Evolutionary conservation across 2,888 invertebrate genomes (phyloP).

Genomic region (Cataglyphis rosenhaueri): DNA sequence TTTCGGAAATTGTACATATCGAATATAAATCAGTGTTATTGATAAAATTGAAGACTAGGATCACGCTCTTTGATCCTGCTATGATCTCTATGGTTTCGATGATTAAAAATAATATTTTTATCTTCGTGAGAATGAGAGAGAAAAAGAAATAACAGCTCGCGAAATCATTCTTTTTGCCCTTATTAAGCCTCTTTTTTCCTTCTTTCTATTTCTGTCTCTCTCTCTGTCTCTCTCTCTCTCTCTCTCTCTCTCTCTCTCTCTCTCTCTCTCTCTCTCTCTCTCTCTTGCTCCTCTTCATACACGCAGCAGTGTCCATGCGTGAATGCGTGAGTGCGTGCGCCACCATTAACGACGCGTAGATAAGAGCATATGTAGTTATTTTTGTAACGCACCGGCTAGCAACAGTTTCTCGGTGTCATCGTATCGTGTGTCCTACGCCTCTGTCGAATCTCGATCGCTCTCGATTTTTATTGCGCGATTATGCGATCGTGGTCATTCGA

Average conservation of each 20-base stretch:
- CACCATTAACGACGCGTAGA: slow-evolving; percentile 74
- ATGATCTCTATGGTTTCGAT: background rate
- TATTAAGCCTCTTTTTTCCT: slow-evolving; percentile 30
- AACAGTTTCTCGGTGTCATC: slow-evolving; percentile 77
- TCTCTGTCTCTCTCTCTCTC: slow-evolving; percentile 53
- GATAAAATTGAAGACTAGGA: slow-evolving; percentile 45
- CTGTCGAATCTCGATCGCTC: slow-evolving; percentile 55
- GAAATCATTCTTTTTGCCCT: slow-evolving; percentile 39
- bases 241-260: slow-evolving; percentile 46
- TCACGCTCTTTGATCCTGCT: slow-evolving; percentile 55
- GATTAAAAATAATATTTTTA: slow-evolving; percentile 79
- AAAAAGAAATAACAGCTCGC: slow-evolving; percentile 54
- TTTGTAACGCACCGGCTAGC: slow-evolving; percentile 81
- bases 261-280: slow-evolving; percentile 26
- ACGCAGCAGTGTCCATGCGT: slow-evolving; percentile 49
- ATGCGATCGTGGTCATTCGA: background rate
- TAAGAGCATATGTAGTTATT: slow-evolving; percentile 79
- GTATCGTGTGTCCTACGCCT: slow-evolving; percentile 36
- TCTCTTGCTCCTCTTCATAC: slow-evolving; percentile 29
- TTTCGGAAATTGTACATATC: background rate
- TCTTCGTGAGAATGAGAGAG: slow-evolving; percentile 60
- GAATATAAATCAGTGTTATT: background rate
- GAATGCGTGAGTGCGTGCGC: slow-evolving; percentile 61
- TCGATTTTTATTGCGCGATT: slow-evolving; percentile 8
- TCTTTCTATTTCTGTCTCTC: slow-evolving; percentile 40